Percentiles rank a stretch among this genome's conserved stretches.
phyloP scores from a whole-genome alignment of 2,797 vertebrate species.

The Delichon dasypus region DNA sequence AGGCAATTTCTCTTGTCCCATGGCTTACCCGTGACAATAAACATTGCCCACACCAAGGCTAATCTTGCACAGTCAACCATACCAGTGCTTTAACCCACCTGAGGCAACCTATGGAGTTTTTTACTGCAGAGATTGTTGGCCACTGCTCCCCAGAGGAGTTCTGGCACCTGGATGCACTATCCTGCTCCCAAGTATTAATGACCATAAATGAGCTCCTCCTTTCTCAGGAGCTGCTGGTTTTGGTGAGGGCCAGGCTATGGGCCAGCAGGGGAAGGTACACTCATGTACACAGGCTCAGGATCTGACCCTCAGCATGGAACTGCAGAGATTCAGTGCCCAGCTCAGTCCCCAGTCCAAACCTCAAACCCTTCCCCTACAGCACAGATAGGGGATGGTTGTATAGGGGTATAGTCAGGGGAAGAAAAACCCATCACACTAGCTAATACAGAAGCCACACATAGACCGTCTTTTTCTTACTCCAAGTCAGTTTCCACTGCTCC shows the following conservation, averaged over 20 bases:
- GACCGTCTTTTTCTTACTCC: background rate
- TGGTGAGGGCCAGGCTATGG: background rate
- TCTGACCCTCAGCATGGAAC: background rate
- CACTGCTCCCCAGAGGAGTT: background rate
- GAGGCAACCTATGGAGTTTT: background rate
- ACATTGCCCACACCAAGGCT: background rate
- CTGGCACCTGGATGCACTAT: accelerated
- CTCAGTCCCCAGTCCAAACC: background rate
- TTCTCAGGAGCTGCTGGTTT: background rate
- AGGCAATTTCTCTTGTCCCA: background rate
- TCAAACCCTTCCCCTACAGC: background rate
- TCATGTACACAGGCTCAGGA: background rate
- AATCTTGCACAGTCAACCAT: background rate
- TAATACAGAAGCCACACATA: background rate
- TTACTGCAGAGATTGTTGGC: background rate
- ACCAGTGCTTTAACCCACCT: background rate
- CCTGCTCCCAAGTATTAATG: background rate
- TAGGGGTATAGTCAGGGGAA: too few species aligned
- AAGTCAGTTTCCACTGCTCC: background rate
- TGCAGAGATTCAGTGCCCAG: background rate
- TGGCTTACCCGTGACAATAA: background rate
- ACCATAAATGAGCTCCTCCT: background rate
- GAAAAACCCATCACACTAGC: background rate
- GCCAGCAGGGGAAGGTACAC: background rate
- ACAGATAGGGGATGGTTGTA: accelerated